Evolutionary conservation across 2,797 vertebrate species (phyloP), one percentile per base, ranked within the genome.

Genomic region (Meriones psammophilus): DNA sequence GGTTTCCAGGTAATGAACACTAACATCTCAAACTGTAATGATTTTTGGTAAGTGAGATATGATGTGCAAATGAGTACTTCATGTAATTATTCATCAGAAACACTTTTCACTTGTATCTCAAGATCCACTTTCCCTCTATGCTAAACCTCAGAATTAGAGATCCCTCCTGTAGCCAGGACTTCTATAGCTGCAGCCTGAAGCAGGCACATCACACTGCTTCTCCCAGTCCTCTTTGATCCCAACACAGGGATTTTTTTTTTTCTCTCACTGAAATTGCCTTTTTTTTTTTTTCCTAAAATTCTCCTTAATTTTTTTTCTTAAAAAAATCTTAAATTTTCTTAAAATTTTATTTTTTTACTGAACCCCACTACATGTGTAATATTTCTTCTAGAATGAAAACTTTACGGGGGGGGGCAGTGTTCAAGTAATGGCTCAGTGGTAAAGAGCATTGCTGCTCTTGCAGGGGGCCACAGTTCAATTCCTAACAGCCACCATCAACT

Each of bases 371-470:
- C 28, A 18, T 58, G 8, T 60, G 22, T 85, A 92, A 66, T 46
- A 60, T 85, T 96, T 95, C 22, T 39, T 74, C 79, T 62, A 50
- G 8, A 96, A 87, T 66, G 94, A 89, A 93, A 74, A 79, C 8
- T 50, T 89, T n/a, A 24, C 39, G 26, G 5, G 14, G 66, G 10
- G 5, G 30, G 66, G 13, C 42, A 42, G 14, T 6, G 18, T 12
- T 24, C 15, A 26, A 64, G 9, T 12, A 50, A 46, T 14, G 6
- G 18, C 28, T 22, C 39, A 68, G 28, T 50, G 62, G 28, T 50
- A 46, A 66, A 50, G 17, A 68, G 39, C 42, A 50, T 66, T 33
- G 62, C 81, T 33, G 17, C 15, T 66, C 17, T 66, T 20, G 17
- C 28, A 46, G 56, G 39, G 60, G 39, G 18, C 62, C 62, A 84